Evolutionary conservation across 2,888 invertebrate genomes (phyloP), one percentile per base, ranked within the genome.

Genomic region (Brachylomia viminalis): DNA sequence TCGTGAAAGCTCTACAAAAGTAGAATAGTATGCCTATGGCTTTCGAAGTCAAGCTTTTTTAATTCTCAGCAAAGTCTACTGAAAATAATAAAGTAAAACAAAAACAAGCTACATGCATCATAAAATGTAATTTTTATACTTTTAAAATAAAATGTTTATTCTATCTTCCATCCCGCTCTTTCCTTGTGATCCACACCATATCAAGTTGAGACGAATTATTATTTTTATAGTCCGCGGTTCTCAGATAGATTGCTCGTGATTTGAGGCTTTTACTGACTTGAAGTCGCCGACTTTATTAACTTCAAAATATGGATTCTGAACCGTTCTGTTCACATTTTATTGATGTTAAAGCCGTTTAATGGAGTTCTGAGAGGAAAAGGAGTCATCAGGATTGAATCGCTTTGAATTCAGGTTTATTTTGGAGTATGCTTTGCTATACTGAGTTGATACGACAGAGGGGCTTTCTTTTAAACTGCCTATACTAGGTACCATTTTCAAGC

Each of bases 141-240:
- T 33, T n/a, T 27, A 33, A 45, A 62, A 73, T 47, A 27, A 56
- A 58, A 67, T 23, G 17, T 75, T 54, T 38, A 38, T 47, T 62
- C 17, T n/a, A 2, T n/a, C 17, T 59, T 49, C 15, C 27, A 65
- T 38, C 23, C 7, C 72, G 81, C 80, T 76, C 6, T 20, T 54
- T 30, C 42, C 58, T 75, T 56, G n/a, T 77, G 1, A 70, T 49
- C 20, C 30, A 15, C 3, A 71, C 87, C 81, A 77, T 52, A 70
- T 86, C 67, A 82, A 90, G 87, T 90, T 91, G 91, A 94, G 94
- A 94, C 93, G 94, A 95, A 95, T 95, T 95, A 95, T 95, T 95
- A 95, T 95, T 95, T 95, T 95, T 95, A 95, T 94, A 94, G 94
- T 93, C 92, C 92, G 92, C 91, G 91, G 92, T 94, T 91, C 92